Base-by-base conservation (phyloP, 2,888 invertebrate genomes). In the Drosophila neonasuta region DNA sequence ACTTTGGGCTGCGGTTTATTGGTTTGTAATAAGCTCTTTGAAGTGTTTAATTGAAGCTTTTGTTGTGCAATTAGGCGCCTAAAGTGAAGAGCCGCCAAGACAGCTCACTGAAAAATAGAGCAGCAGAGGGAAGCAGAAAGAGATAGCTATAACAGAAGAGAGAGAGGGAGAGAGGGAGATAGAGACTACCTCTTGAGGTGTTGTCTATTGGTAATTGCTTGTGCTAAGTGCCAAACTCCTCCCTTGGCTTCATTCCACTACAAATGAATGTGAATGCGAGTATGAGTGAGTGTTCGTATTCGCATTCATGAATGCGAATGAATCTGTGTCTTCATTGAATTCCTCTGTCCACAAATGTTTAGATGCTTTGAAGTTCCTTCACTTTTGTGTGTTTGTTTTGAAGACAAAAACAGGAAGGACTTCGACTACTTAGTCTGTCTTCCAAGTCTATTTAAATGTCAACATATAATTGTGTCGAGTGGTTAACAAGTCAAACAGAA, bases 41-140 rank as follows among this genome's bases (percentile, higher is more conserved):
- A 81, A 87, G 81, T 81, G 81, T 81, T 81, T 81, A 87, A 81
- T 81, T 81, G 81, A 87, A 81, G 88, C 88, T 81, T 81, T 81
- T 81, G 88, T 81, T 81, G 86, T 80, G 86, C 88, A 81, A 81
- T 81, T 81, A 81, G 88, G 80, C 88, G 86, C 60, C 66, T 71
- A 83, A 80, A 86, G 77, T 80, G 86, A 86, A 77, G 83, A 63
- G 54, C 62, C 65, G 64, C 57, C n/a, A 36, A 13, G 9, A 24
- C 29, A 32, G 13, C 34, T n/a, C 34, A 24, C 15, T 13, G 2
- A 15, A 41, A 29, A 13, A 20, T 4, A n/a, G 52, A n/a, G 24
- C 5, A 5, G 10, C 1, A 24, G 39, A 8, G 10, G 10, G 51
- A 10, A 3, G 17, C 30, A 4, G 6, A 24, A 9, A 46, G 29